phyloP scores from a whole-genome alignment of 2,113 vertebrate genomes.

The Zootoca vivipara region DNA sequence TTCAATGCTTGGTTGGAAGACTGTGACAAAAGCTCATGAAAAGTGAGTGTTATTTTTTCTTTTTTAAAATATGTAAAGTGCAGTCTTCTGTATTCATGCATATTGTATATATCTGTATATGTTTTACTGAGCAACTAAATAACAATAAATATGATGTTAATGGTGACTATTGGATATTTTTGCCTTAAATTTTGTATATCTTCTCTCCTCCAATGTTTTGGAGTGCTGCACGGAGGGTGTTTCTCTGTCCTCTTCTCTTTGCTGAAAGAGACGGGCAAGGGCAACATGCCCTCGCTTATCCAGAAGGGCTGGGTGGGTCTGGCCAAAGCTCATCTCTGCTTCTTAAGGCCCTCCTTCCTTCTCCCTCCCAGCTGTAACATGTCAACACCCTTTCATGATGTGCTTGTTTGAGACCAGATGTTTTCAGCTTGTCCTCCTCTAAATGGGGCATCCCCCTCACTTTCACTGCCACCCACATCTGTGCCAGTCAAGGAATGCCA shows the following conservation, averaged over 20 bases:
- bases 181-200: constrained; percentile 4
- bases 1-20: constrained; percentile 95
- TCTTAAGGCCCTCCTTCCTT: neutral
- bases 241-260: neutral
- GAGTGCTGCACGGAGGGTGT: neutral
- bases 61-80: constrained; percentile 95
- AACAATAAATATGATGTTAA: constrained; percentile 99
- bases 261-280: too few species aligned
- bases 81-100: constrained; percentile 99
- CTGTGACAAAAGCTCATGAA: constrained; percentile 93
- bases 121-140: constrained; percentile 99
- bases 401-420: neutral
- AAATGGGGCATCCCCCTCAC: neutral
- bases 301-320: neutral
- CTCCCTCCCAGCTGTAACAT: neutral
- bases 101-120: constrained; percentile 99
- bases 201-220: neutral
- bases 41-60: constrained; percentile 86
- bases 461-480: neutral
- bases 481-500: neutral
- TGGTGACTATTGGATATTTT: constrained; percentile 80
- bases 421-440: neutral
- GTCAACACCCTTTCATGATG: neutral
- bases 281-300: too few species aligned
- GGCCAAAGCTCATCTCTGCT: neutral